Conservation (phyloP, 2,113 vertebrate species). For the Catharus fuscescens region DNA sequence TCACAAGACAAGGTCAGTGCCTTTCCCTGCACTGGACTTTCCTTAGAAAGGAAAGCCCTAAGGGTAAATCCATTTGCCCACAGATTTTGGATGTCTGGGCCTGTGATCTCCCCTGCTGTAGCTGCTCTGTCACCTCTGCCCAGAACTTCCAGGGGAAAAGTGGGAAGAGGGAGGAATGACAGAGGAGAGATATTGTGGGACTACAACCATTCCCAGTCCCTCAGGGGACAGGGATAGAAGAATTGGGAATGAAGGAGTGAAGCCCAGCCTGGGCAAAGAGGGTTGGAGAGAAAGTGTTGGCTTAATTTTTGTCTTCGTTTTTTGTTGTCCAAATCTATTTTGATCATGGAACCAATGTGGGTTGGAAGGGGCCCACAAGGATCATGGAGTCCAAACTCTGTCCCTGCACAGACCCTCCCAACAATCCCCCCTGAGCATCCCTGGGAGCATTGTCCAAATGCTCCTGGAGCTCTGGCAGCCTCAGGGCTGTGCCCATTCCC, state of each 20-base stretch:
- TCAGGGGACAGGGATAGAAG: neutral
- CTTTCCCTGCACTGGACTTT: neutral
- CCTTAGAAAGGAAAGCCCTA: neutral
- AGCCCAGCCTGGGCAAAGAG: neutral
- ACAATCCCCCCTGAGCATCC: neutral
- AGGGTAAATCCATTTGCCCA: neutral
- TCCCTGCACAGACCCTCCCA: neutral
- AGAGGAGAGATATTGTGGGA: neutral
- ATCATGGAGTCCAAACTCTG: rapidly evolving
- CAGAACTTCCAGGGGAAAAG: neutral
- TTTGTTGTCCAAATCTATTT: neutral
- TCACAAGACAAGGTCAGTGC: neutral
- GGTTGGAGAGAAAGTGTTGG: neutral
- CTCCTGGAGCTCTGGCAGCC: neutral
- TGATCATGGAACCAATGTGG: neutral
- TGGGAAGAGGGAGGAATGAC: neutral
- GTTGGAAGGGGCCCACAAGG: neutral
- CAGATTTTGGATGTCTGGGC: neutral
- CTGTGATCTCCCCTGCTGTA: neutral
- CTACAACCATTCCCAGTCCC: neutral
- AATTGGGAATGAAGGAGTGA: neutral
- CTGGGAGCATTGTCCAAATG: rapidly evolving
- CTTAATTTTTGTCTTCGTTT: neutral
- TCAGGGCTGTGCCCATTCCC: neutral
- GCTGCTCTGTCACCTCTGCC: neutral